phyloP scores from a whole-genome alignment of 2,797 vertebrate genomes.

The Tokudaia muenninki region DNA sequence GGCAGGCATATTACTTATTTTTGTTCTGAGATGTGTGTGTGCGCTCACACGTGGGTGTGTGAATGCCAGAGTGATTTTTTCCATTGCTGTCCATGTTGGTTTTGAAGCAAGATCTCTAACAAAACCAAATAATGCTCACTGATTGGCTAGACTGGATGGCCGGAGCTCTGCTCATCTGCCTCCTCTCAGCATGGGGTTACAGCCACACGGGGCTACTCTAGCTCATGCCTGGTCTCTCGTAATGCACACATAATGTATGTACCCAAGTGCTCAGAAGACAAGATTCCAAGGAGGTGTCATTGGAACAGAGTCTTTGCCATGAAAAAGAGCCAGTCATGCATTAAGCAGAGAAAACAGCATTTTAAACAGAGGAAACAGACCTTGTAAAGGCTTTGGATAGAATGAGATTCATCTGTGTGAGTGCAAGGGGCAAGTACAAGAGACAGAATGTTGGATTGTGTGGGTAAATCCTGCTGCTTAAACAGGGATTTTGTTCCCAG shows the following conservation, averaged over 20 bases:
- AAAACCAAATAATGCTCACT: background rate
- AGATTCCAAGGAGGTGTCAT: background rate
- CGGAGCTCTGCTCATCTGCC: background rate
- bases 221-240: background rate
- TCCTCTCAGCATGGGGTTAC: background rate
- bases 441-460: background rate
- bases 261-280: background rate
- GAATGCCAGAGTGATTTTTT: background rate
- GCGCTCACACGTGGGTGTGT: background rate
- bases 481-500: background rate
- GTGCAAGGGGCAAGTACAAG: background rate
- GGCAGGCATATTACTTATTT: background rate
- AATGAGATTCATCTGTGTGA: background rate
- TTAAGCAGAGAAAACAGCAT: background rate
- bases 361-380: background rate
- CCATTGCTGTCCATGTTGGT: background rate
- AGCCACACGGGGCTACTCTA: background rate
- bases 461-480: background rate
- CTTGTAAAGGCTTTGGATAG: background rate
- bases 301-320: background rate
- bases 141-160: background rate
- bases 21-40: background rate
- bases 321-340: background rate
- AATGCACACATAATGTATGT: background rate
- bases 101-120: background rate